phyloP scores from a whole-genome alignment of 2,888 invertebrate species.

The Hyalella azteca region DNA sequence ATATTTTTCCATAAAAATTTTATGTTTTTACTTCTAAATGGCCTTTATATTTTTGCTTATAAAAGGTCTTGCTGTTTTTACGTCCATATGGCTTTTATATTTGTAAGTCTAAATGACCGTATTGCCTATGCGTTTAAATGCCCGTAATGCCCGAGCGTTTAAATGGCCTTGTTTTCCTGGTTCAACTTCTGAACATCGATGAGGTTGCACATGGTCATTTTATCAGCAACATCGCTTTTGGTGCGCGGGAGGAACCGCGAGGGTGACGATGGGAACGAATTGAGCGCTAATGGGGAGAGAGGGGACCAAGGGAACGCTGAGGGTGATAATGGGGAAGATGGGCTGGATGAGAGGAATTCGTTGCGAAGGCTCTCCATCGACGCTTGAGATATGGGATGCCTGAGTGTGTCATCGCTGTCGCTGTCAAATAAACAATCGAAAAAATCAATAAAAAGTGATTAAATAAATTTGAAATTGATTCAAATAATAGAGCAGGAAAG shows the following conservation, averaged over 20 bases:
- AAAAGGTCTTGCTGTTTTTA: background rate
- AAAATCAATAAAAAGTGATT: background rate
- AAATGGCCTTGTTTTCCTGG: background rate
- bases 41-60: background rate
- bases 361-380: background rate
- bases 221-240: background rate
- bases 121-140: background rate
- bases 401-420: background rate
- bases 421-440: background rate
- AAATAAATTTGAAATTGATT: background rate
- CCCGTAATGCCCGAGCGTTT: background rate
- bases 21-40: background rate
- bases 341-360: too few relatives aligned
- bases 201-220: background rate
- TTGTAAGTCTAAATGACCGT: background rate
- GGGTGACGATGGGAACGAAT: background rate
- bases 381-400: background rate
- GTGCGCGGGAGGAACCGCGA: conserved; percentile 11
- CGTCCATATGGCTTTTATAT: background rate
- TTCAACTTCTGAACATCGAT: background rate
- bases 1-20: background rate
- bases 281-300: background rate
- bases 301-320: background rate
- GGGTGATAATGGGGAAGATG: background rate
- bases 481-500: background rate